These are phyloP conservation scores for Plodia interpunctella DNA, from an alignment of 1,140 invertebrate species.

Conservation along the genomic window DNA sequence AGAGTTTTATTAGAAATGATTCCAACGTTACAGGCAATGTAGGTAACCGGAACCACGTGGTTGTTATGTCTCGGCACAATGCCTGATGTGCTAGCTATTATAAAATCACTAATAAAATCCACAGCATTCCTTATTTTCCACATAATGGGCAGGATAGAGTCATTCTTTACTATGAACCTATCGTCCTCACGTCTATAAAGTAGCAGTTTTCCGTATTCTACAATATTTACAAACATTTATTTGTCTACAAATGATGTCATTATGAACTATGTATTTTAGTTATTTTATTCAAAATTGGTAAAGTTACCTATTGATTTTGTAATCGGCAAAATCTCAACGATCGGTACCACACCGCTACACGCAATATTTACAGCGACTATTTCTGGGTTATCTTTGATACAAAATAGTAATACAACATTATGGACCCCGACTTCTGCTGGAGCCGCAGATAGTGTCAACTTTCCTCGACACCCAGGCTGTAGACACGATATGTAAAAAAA, in stretches of 20 bases:
- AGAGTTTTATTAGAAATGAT: constrained; percentile 48
- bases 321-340: constrained; percentile 56
- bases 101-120: constrained; percentile 63
- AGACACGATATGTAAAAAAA: constrained; percentile 2
- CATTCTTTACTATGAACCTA: constrained; percentile 68
- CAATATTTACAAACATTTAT: constrained; percentile 18
- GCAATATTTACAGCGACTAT: constrained; percentile 49
- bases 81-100: constrained; percentile 51
- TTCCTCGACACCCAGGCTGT: constrained; percentile 57
- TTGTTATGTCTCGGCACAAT: constrained; percentile 57
- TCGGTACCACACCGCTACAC: constrained; percentile 56
- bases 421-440: constrained; percentile 50
- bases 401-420: constrained; percentile 46
- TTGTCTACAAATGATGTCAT: too few relatives aligned
- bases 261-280: too few relatives aligned
- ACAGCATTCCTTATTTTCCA: constrained; percentile 61
- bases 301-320: constrained; percentile 58
- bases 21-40: constrained; percentile 61
- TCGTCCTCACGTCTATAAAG: constrained; percentile 63
- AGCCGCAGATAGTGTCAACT: constrained; percentile 54
- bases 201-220: constrained; percentile 61
- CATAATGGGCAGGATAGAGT: constrained; percentile 63
- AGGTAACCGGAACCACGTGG: constrained; percentile 61
- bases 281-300: too few relatives aligned
- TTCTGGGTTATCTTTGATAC: constrained; percentile 65